phyloP scores from a whole-genome alignment of 1,140 invertebrate species.

The Marisa cornuarietis region DNA sequence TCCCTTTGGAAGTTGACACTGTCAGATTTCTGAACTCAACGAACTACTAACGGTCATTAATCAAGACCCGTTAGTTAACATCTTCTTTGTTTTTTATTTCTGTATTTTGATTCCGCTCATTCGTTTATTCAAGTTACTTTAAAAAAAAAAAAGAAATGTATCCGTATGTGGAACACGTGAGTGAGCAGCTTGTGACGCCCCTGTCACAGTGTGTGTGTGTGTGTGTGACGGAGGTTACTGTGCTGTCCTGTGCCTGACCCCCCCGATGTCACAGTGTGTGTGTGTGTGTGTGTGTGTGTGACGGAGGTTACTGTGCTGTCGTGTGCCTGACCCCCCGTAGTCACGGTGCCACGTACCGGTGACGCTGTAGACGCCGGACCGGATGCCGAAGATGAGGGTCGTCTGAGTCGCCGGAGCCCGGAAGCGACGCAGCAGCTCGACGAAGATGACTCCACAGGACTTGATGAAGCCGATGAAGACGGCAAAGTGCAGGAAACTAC shows the following conservation, averaged over 20 bases:
- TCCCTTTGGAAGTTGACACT: no score
- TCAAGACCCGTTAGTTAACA: no score
- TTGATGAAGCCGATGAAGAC: not conserved
- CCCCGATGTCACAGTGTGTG: not conserved
- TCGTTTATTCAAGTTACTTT: not conserved
- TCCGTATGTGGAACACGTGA: not conserved
- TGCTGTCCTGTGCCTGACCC: not conserved
- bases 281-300: not conserved
- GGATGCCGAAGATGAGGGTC: not conserved
- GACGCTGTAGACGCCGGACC: not conserved
- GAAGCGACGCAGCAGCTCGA: not conserved
- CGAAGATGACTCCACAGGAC: constrained; percentile 1
- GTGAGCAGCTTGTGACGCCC: no score
- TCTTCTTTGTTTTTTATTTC: not conserved
- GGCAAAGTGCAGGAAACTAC: not conserved
- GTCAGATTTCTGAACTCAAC: no score
- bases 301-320: not conserved
- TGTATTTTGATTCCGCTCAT: not conserved
- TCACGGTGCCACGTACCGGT: not conserved
- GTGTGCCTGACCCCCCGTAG: no score
- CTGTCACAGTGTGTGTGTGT: no score
- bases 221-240: no score
- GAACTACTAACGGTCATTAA: no score
- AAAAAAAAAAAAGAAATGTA: no score
- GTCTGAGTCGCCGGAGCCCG: not conserved